Conservation (phyloP, 2,113 vertebrate species). For the Diphyllodes magnificus region DNA sequence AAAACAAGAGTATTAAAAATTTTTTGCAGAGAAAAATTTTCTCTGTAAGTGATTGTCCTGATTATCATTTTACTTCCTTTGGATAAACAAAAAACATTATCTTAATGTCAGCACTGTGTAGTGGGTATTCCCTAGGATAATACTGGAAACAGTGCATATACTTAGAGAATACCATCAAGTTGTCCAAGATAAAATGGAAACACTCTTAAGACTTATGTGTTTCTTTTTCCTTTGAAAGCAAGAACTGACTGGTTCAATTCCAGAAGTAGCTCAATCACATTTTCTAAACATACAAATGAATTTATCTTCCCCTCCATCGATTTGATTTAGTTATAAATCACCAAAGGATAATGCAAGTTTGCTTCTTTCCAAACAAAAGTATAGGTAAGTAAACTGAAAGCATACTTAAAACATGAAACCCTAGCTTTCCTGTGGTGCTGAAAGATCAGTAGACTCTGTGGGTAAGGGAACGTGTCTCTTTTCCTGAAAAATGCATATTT, state of each 20-base stretch:
- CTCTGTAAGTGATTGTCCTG: not conserved
- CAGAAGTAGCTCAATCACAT: not conserved
- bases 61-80: not conserved
- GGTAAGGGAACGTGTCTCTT: not conserved
- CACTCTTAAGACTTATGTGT: not conserved
- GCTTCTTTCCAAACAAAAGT: not conserved
- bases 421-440: not conserved
- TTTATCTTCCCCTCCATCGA: not conserved
- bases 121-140: not conserved
- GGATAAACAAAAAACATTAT: not conserved
- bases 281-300: not conserved
- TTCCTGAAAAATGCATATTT: not conserved
- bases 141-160: not conserved
- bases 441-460: not conserved
- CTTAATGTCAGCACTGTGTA: not conserved
- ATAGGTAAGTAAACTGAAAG: not conserved
- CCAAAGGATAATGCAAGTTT: not conserved
- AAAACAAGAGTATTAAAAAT: not conserved
- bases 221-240: not conserved
- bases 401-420: not conserved
- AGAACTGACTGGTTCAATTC: not conserved
- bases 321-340: not conserved
- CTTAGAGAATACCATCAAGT: not conserved
- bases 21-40: not conserved
- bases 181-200: not conserved